Conservation (phyloP, 2,113 vertebrate species). For the Lagopus muta region DNA sequence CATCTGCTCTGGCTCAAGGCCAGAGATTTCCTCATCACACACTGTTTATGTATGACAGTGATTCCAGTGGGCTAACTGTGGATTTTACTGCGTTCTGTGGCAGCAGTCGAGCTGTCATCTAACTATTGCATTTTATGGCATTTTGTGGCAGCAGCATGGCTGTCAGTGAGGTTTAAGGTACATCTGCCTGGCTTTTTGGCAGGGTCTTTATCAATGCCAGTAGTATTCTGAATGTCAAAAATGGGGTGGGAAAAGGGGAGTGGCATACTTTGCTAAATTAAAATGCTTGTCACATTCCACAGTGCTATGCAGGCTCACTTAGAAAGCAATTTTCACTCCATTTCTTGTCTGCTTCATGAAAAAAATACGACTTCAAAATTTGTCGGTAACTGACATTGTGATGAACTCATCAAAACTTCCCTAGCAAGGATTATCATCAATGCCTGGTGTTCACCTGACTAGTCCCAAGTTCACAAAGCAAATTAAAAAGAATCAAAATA, state of each 20-base stretch:
- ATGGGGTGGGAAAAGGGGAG: slow-evolving; percentile 30
- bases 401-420: neutral
- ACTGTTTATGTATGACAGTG: neutral
- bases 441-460: neutral
- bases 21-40: slow-evolving; percentile 20
- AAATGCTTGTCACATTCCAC: slow-evolving; percentile 25
- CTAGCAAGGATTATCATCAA: neutral
- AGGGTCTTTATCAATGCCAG: slow-evolving; percentile 13
- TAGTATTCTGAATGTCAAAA: slow-evolving; percentile 5
- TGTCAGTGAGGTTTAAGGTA: neutral
- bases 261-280: neutral
- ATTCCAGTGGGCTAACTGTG: neutral
- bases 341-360: slow-evolving; percentile 43
- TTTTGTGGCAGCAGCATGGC: neutral
- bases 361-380: slow-evolving; percentile 29
- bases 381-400: slow-evolving; percentile 27
- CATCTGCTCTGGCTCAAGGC: neutral
- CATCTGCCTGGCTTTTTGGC: slow-evolving; percentile 21
- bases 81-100: slow-evolving; percentile 8
- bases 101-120: neutral
- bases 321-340: slow-evolving; percentile 29
- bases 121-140: slow-evolving; percentile 9
- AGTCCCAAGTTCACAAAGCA: neutral
- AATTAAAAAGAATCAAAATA: neutral
- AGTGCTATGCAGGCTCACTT: neutral